phyloP scores from a whole-genome alignment of 2,888 invertebrate species.

The Chrysodeixis includens region DNA sequence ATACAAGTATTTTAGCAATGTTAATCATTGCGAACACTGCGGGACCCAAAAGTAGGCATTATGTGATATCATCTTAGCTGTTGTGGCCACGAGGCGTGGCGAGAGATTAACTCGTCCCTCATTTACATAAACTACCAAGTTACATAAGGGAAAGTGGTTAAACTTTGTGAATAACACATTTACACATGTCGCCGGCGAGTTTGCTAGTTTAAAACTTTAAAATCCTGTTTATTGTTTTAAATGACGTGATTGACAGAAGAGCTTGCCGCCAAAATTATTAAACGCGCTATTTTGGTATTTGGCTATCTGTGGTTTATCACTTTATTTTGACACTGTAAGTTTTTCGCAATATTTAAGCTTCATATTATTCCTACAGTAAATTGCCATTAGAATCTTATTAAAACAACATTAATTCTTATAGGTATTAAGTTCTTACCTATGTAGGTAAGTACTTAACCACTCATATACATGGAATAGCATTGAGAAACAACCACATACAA shows the following conservation, averaged over 20 bases:
- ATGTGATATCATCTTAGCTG: slow-evolving; percentile 49
- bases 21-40: slow-evolving; percentile 14
- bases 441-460: slow-evolving; percentile 14
- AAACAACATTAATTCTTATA: slow-evolving; percentile 17
- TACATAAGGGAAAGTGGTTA: slow-evolving; percentile 70
- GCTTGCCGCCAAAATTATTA: neutral
- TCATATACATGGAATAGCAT: slow-evolving; percentile 13
- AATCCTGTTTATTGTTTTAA: slow-evolving; percentile 26
- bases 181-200: slow-evolving; percentile 42
- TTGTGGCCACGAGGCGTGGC: slow-evolving; percentile 48
- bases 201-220: slow-evolving; percentile 22
- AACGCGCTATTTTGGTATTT: neutral
- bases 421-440: slow-evolving; percentile 8
- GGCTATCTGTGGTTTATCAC: neutral
- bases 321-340: neutral
- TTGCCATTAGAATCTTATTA: no score
- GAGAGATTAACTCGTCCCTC: slow-evolving; percentile 51
- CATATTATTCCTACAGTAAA: no score
- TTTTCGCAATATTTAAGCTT: no score
- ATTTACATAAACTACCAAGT: slow-evolving; percentile 66
- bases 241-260: slow-evolving; percentile 15
- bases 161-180: slow-evolving; percentile 56
- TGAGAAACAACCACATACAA: neutral
- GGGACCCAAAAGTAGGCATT: slow-evolving; percentile 37
- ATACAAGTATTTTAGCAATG: slow-evolving; percentile 23